Percentiles rank a stretch among this genome's conserved stretches.
These are phyloP conservation scores for Phortica okadai DNA, from an alignment of 2,888 invertebrate species.

Conservation along the genomic window DNA sequence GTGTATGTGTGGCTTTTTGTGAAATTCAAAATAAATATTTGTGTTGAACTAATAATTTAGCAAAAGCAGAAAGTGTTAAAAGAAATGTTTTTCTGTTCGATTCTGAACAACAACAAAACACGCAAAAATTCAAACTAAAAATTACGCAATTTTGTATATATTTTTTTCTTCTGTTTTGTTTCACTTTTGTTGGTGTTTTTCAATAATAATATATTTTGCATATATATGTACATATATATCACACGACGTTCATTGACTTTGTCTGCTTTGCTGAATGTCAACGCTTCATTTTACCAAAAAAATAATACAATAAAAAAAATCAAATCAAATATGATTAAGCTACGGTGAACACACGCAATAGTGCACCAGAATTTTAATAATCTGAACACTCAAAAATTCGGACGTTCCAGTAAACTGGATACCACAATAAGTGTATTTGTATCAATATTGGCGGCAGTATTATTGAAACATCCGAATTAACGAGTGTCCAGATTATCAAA, in stretches of 20 bases:
- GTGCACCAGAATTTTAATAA: not conserved
- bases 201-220: not conserved
- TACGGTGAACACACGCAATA: not conserved
- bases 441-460: too few relatives aligned
- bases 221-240: conserved; percentile 9
- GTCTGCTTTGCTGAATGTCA: conserved; percentile 6
- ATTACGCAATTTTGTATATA: conserved; percentile 6
- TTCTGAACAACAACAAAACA: not conserved
- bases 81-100: not conserved
- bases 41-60: conserved; percentile 21
- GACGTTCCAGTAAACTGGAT: too few relatives aligned
- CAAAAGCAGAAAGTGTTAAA: not conserved
- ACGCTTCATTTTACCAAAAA: not conserved
- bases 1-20: not conserved
- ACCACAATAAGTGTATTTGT: too few relatives aligned
- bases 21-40: not conserved
- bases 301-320: not conserved
- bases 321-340: not conserved
- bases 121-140: not conserved
- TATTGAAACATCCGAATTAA: too few relatives aligned
- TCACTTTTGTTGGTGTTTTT: not conserved
- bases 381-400: too few relatives aligned
- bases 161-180: not conserved
- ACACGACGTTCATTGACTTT: conserved; percentile 20
- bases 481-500: too few relatives aligned